These are phyloP conservation scores for Sander lucioperca DNA, from an alignment of 2,113 vertebrate genomes.

Conservation along the genomic window DNA sequence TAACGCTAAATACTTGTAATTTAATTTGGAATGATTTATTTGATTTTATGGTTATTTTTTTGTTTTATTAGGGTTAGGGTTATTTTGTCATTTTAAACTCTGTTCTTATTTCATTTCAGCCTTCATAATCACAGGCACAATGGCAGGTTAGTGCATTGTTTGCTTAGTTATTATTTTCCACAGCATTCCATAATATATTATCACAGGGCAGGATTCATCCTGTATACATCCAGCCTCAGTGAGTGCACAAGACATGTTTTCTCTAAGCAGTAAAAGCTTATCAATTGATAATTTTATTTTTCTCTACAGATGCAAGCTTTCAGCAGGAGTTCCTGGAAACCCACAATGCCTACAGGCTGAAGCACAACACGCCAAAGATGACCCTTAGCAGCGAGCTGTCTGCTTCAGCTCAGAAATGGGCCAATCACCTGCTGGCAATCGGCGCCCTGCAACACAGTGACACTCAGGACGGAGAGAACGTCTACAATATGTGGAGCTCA, in stretches of 20 bases:
- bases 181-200: not conserved
- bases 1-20: not conserved
- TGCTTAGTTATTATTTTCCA: not conserved
- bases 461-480: conserved; percentile 77
- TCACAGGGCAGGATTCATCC: not conserved
- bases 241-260: not conserved
- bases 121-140: not conserved
- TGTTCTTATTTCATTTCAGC: conserved; percentile 45
- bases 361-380: conserved; percentile 56
- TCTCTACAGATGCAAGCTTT: conserved; percentile 60
- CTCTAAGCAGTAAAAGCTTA: not conserved
- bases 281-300: not conserved
- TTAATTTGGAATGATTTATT: not conserved
- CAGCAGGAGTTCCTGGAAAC: conserved; percentile 68
- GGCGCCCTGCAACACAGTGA: conserved; percentile 64
- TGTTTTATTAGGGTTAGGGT: no score
- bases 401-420: conserved; percentile 78
- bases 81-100: not conserved
- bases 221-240: not conserved
- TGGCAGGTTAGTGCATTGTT: conserved; percentile 62
- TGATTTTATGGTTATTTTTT: not conserved
- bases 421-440: conserved; percentile 62
- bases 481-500: conserved; percentile 64
- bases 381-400: conserved; percentile 57
- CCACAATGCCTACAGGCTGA: conserved; percentile 77